Percentiles rank a stretch among this genome's conserved stretches.
Conservation (phyloP, 2,113 vertebrate genomes). For the Ptilonorhynchus violaceus region DNA sequence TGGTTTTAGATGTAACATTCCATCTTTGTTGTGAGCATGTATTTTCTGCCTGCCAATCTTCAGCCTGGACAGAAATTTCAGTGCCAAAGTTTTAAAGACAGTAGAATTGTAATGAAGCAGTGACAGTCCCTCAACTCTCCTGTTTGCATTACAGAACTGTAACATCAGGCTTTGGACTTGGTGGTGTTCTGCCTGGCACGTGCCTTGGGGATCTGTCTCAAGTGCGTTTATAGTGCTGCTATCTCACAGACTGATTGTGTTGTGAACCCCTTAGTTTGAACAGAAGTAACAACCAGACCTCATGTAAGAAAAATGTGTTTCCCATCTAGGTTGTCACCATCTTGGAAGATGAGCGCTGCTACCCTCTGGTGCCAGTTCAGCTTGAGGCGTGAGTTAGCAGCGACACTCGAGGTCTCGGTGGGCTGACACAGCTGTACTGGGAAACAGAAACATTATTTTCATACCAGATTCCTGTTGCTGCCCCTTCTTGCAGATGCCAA, state of each 20-base stretch:
- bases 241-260: neutral
- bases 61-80: neutral
- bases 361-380: neutral
- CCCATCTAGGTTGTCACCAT: neutral
- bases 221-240: neutral
- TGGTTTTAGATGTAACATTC: neutral
- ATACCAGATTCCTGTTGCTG: neutral
- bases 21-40: neutral
- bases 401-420: rapidly evolving
- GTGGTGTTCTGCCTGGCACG: neutral
- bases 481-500: neutral
- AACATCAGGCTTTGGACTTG: neutral
- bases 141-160: neutral
- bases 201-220: neutral
- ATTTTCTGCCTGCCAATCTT: neutral
- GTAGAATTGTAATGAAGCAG: neutral
- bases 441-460: neutral
- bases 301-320: neutral
- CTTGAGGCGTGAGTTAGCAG: neutral
- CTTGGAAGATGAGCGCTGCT: rapidly evolving
- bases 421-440: rapidly evolving
- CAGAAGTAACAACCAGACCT: neutral
- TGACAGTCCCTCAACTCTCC: neutral
- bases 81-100: neutral
- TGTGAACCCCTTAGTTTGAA: neutral